Evolutionary conservation across 2,888 invertebrate species (phyloP).

Genomic region (Meteorus colon): DNA sequence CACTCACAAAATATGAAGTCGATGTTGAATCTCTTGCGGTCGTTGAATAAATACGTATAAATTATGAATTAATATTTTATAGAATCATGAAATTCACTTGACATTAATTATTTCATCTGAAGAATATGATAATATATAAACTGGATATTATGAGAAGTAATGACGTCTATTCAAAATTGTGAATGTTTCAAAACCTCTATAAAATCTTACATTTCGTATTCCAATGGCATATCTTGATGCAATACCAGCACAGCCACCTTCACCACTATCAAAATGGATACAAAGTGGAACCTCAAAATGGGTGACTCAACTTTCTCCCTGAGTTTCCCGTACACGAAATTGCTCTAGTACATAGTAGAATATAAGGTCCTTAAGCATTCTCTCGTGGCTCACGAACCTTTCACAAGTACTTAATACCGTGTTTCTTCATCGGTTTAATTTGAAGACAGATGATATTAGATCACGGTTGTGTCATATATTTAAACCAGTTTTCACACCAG

Average conservation of each 20-base stretch:
- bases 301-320: slow-evolving; percentile 11
- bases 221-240: slow-evolving; percentile 10
- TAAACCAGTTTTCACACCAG: neutral
- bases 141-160: neutral
- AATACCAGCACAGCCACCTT: neutral
- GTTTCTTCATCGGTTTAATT: slow-evolving; percentile 25
- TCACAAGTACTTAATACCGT: slow-evolving; percentile 8
- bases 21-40: too few relatives aligned
- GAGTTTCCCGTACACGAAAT: slow-evolving; percentile 22
- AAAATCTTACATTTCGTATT: slow-evolving; percentile 11
- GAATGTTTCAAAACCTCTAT: slow-evolving; percentile 1
- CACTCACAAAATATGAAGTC: too few relatives aligned
- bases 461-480: slow-evolving; percentile 26
- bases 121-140: neutral
- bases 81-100: neutral
- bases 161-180: neutral
- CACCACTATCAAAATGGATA: neutral
- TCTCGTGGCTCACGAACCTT: neutral
- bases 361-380: slow-evolving; percentile 1
- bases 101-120: neutral
- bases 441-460: slow-evolving; percentile 26
- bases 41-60: neutral
- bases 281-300: slow-evolving; percentile 13
- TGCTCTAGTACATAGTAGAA: neutral
- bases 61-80: neutral